Evolutionary conservation across 2,113 vertebrate genomes (phyloP).

Genomic region (Antigone vipio): DNA sequence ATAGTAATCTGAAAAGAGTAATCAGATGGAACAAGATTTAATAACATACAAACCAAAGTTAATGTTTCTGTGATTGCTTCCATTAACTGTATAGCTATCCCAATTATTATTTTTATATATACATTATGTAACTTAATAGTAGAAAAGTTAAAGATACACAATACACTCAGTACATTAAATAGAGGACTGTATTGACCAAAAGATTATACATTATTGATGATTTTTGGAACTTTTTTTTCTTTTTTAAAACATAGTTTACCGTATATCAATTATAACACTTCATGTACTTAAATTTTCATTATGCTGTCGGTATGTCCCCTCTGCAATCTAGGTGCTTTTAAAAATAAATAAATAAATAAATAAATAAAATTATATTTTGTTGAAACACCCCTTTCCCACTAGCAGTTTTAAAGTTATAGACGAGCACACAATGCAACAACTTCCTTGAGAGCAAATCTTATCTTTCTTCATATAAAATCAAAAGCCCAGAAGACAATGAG

Average conservation of each 20-base stretch:
- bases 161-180: background rate
- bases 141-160: background rate
- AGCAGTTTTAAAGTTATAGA: background rate
- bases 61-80: conserved; percentile 24
- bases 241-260: background rate
- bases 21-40: conserved; percentile 42
- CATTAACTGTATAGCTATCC: conserved; percentile 22
- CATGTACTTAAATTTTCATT: background rate
- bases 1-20: conserved; percentile 28
- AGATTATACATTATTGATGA: background rate
- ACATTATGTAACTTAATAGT: background rate
- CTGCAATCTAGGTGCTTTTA: background rate
- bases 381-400: background rate
- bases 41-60: conserved; percentile 30
- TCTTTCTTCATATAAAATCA: background rate
- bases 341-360: background rate
- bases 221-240: background rate
- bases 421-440: background rate
- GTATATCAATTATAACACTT: background rate
- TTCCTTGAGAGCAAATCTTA: background rate
- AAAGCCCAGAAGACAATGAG: background rate
- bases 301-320: background rate
- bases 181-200: background rate
- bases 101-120: conserved; percentile 5
- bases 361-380: background rate